Percentiles rank a stretch among this genome's conserved stretches.
These are phyloP conservation scores for Arrhamphus sclerolepis DNA, from an alignment of 2,797 vertebrate genomes.

Conservation along the genomic window DNA sequence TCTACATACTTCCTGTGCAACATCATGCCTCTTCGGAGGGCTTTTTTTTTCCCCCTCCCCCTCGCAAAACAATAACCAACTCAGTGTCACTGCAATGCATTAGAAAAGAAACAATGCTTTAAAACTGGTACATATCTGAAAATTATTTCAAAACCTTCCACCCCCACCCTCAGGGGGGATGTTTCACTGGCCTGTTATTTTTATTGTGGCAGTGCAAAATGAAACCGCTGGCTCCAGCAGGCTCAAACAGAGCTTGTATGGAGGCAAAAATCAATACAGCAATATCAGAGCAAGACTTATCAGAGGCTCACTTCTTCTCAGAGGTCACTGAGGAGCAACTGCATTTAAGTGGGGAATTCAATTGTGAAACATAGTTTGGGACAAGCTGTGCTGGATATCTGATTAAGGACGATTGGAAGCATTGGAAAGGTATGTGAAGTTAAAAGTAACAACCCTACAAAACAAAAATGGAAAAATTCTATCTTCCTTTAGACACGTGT, in stretches of 20 bases:
- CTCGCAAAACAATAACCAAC: conserved; percentile 40
- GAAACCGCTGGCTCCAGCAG: conserved; percentile 78
- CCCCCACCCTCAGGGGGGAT: conserved; percentile 52
- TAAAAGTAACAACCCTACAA: conserved; percentile 43
- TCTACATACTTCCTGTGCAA: conserved; percentile 10
- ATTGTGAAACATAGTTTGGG: conserved; percentile 78
- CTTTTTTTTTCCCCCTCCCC: conserved; percentile 13
- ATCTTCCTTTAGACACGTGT: conserved; percentile 33
- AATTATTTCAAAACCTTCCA: conserved; percentile 57
- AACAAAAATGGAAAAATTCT: conserved; percentile 36
- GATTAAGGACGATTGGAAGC: conserved; percentile 58
- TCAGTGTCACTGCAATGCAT: conserved; percentile 62
- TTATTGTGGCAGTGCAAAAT: conserved; percentile 85
- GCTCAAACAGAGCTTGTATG: conserved; percentile 68
- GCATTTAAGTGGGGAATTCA: conserved; percentile 82
- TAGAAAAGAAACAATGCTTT: conserved; percentile 45
- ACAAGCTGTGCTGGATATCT: conserved; percentile 57
- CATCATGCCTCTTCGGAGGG: conserved; percentile 11
- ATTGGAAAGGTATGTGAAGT: conserved; percentile 31
- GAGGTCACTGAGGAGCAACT: conserved; percentile 83
- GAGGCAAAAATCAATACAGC: conserved; percentile 87
- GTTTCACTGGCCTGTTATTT: conserved; percentile 85
- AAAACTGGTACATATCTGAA: conserved; percentile 51
- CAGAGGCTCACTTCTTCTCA: conserved; percentile 77
- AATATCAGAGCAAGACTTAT: conserved; percentile 87